Base-by-base conservation (phyloP, 2,113 vertebrate genomes). In the Phaethon lepturus region DNA sequence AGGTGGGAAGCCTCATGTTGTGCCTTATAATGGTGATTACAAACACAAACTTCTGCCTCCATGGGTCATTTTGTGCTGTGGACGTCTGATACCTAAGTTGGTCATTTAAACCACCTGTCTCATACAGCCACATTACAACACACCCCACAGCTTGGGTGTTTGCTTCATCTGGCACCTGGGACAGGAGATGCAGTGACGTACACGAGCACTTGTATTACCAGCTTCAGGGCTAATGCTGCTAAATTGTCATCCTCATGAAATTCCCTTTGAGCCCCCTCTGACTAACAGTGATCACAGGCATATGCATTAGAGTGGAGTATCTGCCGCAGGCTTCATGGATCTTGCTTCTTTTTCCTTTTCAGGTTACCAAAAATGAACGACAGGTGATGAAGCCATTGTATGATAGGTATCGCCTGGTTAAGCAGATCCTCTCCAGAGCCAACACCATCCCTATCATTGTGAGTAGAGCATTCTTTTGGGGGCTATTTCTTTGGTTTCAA, bases 321-420 rank as follows among this genome's bases (percentile, higher is more conserved):
- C 40, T 90, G 53, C 69, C 84, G 35, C 44, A 78, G 78, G 13
- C 12, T 69, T 97, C 35, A 86, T 35, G 17, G 25, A 3, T 88
- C 25, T 87, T 3, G 3, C 60, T 56, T 69, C 35, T 88, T 81
- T 53, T 86, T 69, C 12, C 55, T 85, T 86, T 96, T 13, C 97
- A 99, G 99, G 98, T 99, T 63, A 99, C 99, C 44, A 99, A 99
- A 97, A 98, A 91, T 4, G 99, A 99, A 89, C 98, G 99, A 23
- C 99, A 99, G 86, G 98, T 99, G 83, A 99, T 99, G 99, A 99
- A 99, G 84, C 99, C 99, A 0, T 96, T 99, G n/a, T 99, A 99
- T 35, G 99, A 99, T 97, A 97, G 99, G 90, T 99, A 99, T 89
- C 99, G 99, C 45, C 97, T 99, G 95, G 98, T 99, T 96, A 99